Evolutionary conservation across 2,888 invertebrate species (phyloP).

Genomic region (Xestoiulus laeticollis): DNA sequence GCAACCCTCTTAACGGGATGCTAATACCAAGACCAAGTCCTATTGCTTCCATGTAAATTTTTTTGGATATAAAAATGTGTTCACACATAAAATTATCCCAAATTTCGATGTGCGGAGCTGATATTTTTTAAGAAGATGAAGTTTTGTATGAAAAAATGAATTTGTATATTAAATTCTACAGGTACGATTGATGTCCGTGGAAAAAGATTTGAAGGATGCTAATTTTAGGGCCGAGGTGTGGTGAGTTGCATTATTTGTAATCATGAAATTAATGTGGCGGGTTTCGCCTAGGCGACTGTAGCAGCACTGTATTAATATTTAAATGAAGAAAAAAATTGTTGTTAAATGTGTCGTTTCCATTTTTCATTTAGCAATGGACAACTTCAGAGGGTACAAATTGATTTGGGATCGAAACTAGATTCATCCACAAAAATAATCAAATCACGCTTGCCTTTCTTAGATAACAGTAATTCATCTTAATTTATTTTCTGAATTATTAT

Average conservation of each 20-base stretch:
- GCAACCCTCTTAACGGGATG: too few relatives aligned
- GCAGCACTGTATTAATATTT: too few relatives aligned
- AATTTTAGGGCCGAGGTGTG: constrained; percentile 61
- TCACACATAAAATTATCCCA: too few relatives aligned
- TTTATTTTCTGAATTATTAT: background rate
- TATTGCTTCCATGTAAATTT: too few relatives aligned
- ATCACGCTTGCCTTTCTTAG: constrained; percentile 63
- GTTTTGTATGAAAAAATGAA: too few relatives aligned
- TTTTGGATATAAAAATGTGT: too few relatives aligned
- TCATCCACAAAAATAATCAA: constrained; percentile 61
- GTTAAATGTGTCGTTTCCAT: background rate
- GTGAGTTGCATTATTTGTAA: constrained; percentile 59
- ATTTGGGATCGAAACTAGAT: constrained; percentile 60
- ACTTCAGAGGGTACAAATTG: constrained; percentile 59
- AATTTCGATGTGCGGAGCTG: too few relatives aligned
- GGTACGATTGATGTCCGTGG: constrained; percentile 60
- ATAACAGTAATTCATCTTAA: constrained; percentile 61
- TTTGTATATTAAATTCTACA: background rate
- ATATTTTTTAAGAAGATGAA: too few relatives aligned
- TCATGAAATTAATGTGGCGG: background rate
- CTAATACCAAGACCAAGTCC: too few relatives aligned
- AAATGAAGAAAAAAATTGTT: background rate
- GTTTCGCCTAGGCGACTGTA: too few relatives aligned
- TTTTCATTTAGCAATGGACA: constrained; percentile 60
- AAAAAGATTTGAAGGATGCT: constrained; percentile 61